Conservation (phyloP, 2,113 vertebrate genomes). For the Mohoua ochrocephala region DNA sequence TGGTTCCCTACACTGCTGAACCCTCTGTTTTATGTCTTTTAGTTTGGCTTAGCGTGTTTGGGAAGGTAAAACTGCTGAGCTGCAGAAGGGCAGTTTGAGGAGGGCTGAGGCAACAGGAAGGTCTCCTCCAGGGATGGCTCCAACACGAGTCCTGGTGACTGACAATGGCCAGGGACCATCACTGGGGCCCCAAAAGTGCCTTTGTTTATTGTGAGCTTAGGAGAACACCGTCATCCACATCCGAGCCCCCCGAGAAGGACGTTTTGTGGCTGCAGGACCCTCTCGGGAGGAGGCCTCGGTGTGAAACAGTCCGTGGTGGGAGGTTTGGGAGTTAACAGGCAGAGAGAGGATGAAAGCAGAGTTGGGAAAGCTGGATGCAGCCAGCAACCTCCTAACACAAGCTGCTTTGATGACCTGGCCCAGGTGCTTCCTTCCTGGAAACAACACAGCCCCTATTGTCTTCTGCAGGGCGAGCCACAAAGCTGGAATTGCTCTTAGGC, state of each 20-base stretch:
- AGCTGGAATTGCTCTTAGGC: background rate
- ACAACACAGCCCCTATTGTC: constrained; percentile 53
- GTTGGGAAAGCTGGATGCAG: background rate
- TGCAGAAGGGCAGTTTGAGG: background rate
- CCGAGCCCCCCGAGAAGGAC: rapidly evolving
- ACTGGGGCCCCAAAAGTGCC: background rate
- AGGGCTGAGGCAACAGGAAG: background rate
- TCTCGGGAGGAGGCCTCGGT: background rate
- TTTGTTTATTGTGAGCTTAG: background rate
- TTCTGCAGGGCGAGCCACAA: background rate
- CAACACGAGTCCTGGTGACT: background rate
- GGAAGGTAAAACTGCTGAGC: background rate
- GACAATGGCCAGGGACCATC: background rate
- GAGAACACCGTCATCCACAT: rapidly evolving
- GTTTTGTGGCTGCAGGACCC: background rate
- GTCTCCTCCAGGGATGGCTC: background rate
- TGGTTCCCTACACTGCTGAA: background rate
- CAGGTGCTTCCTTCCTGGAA: constrained; percentile 50
- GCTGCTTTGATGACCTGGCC: constrained; percentile 47
- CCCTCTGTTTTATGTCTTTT: background rate
- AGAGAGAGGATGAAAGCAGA: background rate
- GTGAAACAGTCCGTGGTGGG: background rate
- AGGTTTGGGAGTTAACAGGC: constrained; percentile 44
- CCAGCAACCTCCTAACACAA: constrained; percentile 15
- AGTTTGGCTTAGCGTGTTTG: background rate